Evolutionary conservation across 2,888 invertebrate species (phyloP).

Genomic region (Amphipyra tragopoginis): DNA sequence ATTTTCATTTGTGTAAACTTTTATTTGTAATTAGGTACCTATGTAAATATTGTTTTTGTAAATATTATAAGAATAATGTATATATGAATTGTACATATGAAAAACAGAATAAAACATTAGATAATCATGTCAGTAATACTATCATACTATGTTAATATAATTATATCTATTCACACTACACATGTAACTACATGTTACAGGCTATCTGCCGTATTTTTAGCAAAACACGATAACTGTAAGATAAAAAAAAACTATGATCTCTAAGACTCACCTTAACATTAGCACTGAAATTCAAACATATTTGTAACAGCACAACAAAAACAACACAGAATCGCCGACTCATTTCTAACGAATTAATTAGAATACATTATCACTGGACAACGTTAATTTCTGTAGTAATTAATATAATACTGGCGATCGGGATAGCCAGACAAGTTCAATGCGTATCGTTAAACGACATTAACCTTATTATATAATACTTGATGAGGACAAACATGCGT

Average conservation of each 20-base stretch:
- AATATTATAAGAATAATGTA: no score
- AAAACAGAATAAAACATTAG: no score
- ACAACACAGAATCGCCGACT: slow-evolving; percentile 14
- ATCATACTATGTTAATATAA: no score
- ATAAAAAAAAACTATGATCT: background rate
- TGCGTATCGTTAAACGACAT: slow-evolving; percentile 46
- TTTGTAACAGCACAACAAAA: slow-evolving; percentile 39
- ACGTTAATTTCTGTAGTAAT: slow-evolving; percentile 16
- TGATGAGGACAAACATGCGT: slow-evolving; percentile 38
- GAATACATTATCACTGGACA: slow-evolving; percentile 8
- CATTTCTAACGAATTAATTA: slow-evolving; percentile 23
- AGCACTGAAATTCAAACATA: slow-evolving; percentile 41
- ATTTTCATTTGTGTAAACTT: no score
- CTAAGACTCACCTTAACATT: slow-evolving; percentile 50
- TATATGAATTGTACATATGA: no score
- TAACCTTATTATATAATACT: slow-evolving; percentile 57
- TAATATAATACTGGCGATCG: slow-evolving; percentile 36
- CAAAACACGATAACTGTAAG: background rate
- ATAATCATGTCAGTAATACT: no score
- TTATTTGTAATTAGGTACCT: no score
- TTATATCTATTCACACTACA: no score
- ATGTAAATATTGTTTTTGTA: no score
- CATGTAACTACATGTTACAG: no score
- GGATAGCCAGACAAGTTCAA: slow-evolving; percentile 48
- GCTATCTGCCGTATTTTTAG: background rate